Evolutionary conservation across 2,888 invertebrate species (phyloP).

Genomic region (Caenorhabditis sp.): DNA sequence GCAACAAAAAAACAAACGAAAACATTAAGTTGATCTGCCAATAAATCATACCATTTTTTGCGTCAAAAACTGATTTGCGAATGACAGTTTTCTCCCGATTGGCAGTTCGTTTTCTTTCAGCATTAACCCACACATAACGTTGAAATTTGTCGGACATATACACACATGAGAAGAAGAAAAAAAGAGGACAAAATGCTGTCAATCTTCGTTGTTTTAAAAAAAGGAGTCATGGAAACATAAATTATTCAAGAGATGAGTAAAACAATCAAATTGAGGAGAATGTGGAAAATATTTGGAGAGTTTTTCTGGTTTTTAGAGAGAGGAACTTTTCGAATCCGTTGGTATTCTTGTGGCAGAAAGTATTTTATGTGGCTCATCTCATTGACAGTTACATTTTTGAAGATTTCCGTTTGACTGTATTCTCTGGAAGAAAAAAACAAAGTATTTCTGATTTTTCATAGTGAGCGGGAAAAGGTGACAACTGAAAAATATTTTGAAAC

Average conservation of each 20-base stretch:
- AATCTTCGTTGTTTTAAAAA: not conserved
- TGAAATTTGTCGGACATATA: slow-evolving; percentile 20
- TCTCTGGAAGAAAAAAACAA: slow-evolving; percentile 16
- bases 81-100: slow-evolving; percentile 20
- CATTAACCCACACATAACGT: slow-evolving; percentile 36
- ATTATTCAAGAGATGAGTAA: not conserved
- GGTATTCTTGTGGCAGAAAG: slow-evolving; percentile 31
- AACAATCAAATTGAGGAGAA: not conserved
- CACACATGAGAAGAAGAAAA: not conserved
- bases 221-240: not conserved
- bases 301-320: not conserved
- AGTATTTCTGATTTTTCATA: not conserved
- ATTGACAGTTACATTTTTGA: slow-evolving; percentile 15
- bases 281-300: not conserved
- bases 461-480: too few relatives aligned
- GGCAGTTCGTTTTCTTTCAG: slow-evolving; percentile 17
- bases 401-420: slow-evolving; percentile 22
- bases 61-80: not conserved
- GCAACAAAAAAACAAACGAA: slow-evolving; percentile 1
- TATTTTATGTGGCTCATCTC: slow-evolving; percentile 26
- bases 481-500: too few relatives aligned
- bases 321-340: not conserved
- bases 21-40: too few relatives aligned
- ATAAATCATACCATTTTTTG: slow-evolving; percentile 1
- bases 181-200: not conserved